Evolutionary conservation across 2,113 vertebrate genomes (phyloP), one percentile per base, ranked within the genome.

Genomic region (Xenopus borealis): DNA sequence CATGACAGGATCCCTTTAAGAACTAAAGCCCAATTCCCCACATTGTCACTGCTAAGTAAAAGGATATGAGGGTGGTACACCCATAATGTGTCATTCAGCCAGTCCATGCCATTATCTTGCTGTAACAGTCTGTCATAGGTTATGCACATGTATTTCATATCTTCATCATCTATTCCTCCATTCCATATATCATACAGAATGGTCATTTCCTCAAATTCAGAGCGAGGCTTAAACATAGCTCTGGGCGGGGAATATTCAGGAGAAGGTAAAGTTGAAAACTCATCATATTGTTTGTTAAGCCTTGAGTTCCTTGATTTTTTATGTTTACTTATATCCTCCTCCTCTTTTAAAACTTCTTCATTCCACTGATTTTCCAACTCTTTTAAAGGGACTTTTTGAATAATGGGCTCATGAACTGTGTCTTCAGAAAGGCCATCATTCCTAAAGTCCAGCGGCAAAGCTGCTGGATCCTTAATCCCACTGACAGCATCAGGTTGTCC

Each of bases 21-120:
- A 40, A 40, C 8, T 6, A 9, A 6, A 40, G 33, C 33, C 33
- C 8, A 6, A 4, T 40, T 6, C 8, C 8, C 33, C 33, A 40
- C 33, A 40, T 40, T 40, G 8, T 55, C 17, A 7, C 8, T n/a
- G 4, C 53, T 55, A 7, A 20, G 20, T 23, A 75, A 86, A 94
- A 99, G 97, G 97, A 99, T 99, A 99, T 99, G 86, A 88, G 97
- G 97, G 82, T 99, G 97, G 83, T 94, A 95, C 61, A 99, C 97
- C 97, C 97, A 99, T 11, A 98, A 94, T 0, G 97, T 99, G 92
- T 99, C 97, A 2, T 99, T 99, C 71, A 99, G 94, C 95, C 96
- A 99, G 89, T 98, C 97, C 86, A 96, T 96, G 85, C 93, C 93
- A 0, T 94, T 96, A 78, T 99, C 97, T 86, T 98, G 95, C 88